Percentiles rank a stretch among this genome's conserved stretches.
Evolutionary conservation across 2,113 vertebrate genomes (phyloP).

Genomic region (Ursus arctos): DNA sequence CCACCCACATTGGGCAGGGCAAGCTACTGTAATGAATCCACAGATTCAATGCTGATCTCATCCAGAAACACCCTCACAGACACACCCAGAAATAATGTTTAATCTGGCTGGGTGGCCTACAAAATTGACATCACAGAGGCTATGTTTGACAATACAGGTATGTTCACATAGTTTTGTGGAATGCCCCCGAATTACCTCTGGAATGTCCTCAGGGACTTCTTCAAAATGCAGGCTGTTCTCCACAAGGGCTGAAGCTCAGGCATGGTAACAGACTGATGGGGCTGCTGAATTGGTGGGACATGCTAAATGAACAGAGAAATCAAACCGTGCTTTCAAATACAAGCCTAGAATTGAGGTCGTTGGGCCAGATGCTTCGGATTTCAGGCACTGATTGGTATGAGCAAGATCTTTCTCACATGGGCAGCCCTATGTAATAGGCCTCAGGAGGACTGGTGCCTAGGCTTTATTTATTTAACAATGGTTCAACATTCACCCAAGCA

Average conservation of each 20-base stretch:
- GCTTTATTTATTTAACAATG: slow-evolving; percentile 37
- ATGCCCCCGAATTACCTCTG: neutral
- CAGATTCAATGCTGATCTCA: neutral
- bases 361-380: slow-evolving; percentile 52
- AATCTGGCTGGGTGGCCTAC: neutral
- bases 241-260: neutral
- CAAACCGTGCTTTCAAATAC: neutral
- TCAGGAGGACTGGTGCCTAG: slow-evolving; percentile 5
- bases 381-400: slow-evolving; percentile 19
- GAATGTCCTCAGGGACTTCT: neutral
- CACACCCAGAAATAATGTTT: neutral
- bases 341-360: slow-evolving; percentile 16
- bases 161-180: neutral
- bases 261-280: neutral
- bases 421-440: neutral
- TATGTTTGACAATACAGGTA: neutral
- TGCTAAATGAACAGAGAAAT: slow-evolving; percentile 26
- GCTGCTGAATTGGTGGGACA: neutral
- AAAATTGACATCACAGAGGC: neutral
- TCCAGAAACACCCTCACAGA: neutral
- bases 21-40: neutral
- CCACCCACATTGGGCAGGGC: neutral
- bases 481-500: slow-evolving; percentile 41
- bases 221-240: neutral
- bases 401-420: slow-evolving; percentile 61